Evolutionary conservation across 2,113 vertebrate genomes (phyloP), one percentile per base, ranked within the genome.

Genomic region (Elaphurus davidianus): DNA sequence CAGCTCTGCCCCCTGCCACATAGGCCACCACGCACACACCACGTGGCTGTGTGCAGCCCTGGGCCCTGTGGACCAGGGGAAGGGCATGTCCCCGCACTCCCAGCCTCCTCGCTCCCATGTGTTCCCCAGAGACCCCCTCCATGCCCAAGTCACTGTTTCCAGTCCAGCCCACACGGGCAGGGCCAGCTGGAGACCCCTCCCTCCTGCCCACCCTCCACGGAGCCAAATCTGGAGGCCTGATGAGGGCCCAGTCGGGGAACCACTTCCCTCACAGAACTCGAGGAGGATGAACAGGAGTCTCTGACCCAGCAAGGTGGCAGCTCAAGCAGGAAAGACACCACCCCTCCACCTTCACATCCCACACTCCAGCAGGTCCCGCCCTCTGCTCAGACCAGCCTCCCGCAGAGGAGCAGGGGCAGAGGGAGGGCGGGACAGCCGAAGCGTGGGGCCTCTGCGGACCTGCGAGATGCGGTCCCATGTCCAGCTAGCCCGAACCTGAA

Each of bases 191-290:
- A 50, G 15, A 23, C 25, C 25, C 85, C 5, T 7, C 27, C 57
- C 83, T 55, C 45, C 23, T 5, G 12, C 57, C 62, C 76, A 64
- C 10, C 62, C 15, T 33, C 57, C 28, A 2, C 2, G 28, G n/a
- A 64, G 33, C 71, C 83, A 78, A 67, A 86, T 43, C 45, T 78
- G 33, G 47, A 94, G 9, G 47, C 12, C 4, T 1, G 47, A 3
- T 2, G 2, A 27, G 2, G 17, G 84, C 19, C 19, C 33, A 12
- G 21, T 6, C 0, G 0, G 79, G 19, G 40, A 16, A 28, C 16
- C 8, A 9, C 55, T 36, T 33, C 14, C 47, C 40, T 28, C 33
- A 2, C 7, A 6, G 27, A 33, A 17, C 33, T 54, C 47, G 1
- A 2, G 16, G 33, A 78, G 11, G 5, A 25, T 0, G 27, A 21